These are phyloP conservation scores for Drosophila triauraria DNA, from an alignment of 1,140 invertebrate genomes.

Conservation along the genomic window DNA sequence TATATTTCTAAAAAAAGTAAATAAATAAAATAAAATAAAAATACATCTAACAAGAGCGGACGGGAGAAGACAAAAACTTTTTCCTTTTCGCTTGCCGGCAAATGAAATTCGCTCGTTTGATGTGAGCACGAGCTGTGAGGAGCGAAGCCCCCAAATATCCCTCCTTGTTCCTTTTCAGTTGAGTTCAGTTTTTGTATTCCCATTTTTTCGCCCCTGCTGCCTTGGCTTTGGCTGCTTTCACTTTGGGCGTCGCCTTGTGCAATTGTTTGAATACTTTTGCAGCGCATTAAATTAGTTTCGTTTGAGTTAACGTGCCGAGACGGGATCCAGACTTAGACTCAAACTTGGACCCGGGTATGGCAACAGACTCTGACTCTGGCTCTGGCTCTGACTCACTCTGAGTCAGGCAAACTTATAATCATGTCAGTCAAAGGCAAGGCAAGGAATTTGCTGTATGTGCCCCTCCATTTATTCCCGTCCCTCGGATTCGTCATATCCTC, in stretches of 20 bases:
- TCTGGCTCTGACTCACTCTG: conserved; percentile 26
- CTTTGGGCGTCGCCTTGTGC: conserved; percentile 81
- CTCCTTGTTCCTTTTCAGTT: conserved; percentile 23
- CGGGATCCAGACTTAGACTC: conserved; percentile 45
- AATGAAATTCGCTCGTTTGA: conserved; percentile 81
- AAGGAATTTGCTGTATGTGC: conserved; percentile 54
- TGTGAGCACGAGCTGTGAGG: conserved; percentile 64
- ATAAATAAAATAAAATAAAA: conserved; percentile 26
- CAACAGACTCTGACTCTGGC: conserved; percentile 25
- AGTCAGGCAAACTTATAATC: conserved; percentile 80
- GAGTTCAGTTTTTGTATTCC: conserved; percentile 43
- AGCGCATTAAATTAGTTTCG: conserved; percentile 84
- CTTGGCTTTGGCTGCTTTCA: conserved; percentile 63
- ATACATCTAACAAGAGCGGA: conserved; percentile 7
- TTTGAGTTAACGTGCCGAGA: conserved; percentile 81
- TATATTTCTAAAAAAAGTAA: conserved; percentile 49
- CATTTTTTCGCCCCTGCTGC: conserved; percentile 24
- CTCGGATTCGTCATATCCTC: neutral
- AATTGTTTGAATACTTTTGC: conserved; percentile 84
- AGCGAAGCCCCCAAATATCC: conserved; percentile 18
- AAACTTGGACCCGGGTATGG: conserved; percentile 7
- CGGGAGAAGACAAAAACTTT: conserved; percentile 64
- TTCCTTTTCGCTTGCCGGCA: conserved; percentile 76
- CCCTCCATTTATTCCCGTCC: neutral
- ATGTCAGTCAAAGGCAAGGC: conserved; percentile 80